A percentile compares a stretch with the other conserved stretches of the same genome.
phyloP scores from a whole-genome alignment of 2,113 vertebrate species.

The Menidia beryllina region DNA sequence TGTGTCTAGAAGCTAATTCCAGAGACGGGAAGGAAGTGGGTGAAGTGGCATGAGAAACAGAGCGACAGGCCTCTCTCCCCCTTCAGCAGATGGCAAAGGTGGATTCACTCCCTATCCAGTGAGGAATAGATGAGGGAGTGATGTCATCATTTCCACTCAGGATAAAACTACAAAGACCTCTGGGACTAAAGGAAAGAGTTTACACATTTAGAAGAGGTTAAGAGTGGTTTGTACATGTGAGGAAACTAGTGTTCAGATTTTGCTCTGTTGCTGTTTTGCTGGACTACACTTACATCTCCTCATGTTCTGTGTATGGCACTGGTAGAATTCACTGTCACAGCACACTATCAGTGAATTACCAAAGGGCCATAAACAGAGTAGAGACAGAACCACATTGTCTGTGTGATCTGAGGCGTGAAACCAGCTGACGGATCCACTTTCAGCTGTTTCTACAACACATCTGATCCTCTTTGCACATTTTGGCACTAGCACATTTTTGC shows the following conservation, averaged over 20 bases:
- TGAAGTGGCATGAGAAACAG: neutral
- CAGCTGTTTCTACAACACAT: neutral
- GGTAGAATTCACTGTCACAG: conserved; percentile 99
- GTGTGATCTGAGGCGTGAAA: neutral
- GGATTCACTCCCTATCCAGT: conserved; percentile 45
- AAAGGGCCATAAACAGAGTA: conserved; percentile 99
- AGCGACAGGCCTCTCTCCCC: conserved; percentile 1
- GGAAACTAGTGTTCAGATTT: neutral
- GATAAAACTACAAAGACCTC: neutral
- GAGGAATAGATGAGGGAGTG: conserved; percentile 21
- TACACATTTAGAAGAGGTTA: conserved; percentile 7
- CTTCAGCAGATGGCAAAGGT: conserved; percentile 36
- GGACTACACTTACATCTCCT: conserved; percentile 70
- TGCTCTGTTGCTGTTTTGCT: neutral
- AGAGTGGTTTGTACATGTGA: neutral
- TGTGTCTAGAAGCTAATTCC: neutral
- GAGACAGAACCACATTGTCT: conserved; percentile 90
- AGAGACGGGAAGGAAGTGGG: neutral
- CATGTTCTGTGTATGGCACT: conserved; percentile 99
- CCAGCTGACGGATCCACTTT: neutral
- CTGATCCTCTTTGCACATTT: conserved; percentile 88
- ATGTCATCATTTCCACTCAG: conserved; percentile 9
- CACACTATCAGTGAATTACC: conserved; percentile 99
- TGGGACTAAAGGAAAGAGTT: neutral
- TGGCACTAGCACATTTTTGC: conserved; percentile 99